Evolutionary conservation across 2,888 invertebrate genomes (phyloP).

Genomic region (Muschampia plurimacula): DNA sequence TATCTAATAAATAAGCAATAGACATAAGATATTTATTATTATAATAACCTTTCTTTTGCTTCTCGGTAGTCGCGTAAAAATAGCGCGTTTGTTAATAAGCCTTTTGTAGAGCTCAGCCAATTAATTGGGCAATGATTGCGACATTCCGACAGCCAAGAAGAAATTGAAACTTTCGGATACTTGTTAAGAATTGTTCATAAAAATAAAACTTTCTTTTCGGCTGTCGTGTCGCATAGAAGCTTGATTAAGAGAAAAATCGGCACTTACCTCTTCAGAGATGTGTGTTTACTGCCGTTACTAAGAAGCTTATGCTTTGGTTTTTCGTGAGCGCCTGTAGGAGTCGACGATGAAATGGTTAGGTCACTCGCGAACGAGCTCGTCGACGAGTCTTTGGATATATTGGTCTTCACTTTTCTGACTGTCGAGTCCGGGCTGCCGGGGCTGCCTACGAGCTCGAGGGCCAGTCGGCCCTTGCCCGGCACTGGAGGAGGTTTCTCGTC

Average conservation of each 20-base stretch:
- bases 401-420: conserved; percentile 63
- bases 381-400: conserved; percentile 88
- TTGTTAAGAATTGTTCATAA: conserved; percentile 16
- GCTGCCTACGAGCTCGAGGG: conserved; percentile 67
- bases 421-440: conserved; percentile 72
- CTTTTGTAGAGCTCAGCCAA: too few relatives aligned
- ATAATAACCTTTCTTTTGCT: neutral
- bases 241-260: conserved; percentile 23
- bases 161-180: conserved; percentile 8
- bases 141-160: conserved; percentile 30
- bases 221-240: conserved; percentile 29
- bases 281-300: conserved; percentile 89
- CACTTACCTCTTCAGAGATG: conserved; percentile 89
- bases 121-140: neutral
- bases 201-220: conserved; percentile 26
- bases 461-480: conserved; percentile 82
- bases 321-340: conserved; percentile 87
- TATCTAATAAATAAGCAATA: neutral
- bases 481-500: conserved; percentile 91
- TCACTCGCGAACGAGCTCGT: conserved; percentile 89
- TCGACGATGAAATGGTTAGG: conserved; percentile 87
- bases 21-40: neutral
- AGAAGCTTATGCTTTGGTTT: conserved; percentile 89
- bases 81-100: too few relatives aligned
- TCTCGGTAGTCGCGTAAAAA: neutral